Percentiles rank a stretch among this genome's conserved stretches.
These are phyloP conservation scores for Apoda limacodes DNA, from an alignment of 2,888 invertebrate species.

Conservation along the genomic window DNA sequence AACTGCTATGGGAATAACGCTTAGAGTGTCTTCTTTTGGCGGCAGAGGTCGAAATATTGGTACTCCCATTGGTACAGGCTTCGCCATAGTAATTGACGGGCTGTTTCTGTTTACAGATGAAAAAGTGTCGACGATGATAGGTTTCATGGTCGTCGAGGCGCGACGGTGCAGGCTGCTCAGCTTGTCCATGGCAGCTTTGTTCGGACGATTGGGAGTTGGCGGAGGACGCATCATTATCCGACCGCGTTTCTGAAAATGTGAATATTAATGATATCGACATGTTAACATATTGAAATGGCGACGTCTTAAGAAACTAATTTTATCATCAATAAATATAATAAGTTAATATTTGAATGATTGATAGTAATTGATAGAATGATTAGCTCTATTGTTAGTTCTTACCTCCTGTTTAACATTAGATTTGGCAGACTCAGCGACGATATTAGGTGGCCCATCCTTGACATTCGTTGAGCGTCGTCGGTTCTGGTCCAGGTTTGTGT, in stretches of 20 bases:
- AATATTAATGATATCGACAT: no score
- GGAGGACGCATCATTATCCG: constrained; percentile 57
- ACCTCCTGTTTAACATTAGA: constrained; percentile 53
- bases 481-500: constrained; percentile 81
- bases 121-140: constrained; percentile 38
- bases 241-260: constrained; percentile 64
- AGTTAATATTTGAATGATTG: no score
- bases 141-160: constrained; percentile 46
- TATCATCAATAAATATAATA: no score
- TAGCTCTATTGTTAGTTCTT: no score
- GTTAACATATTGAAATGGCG: no score
- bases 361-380: no score
- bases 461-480: constrained; percentile 75
- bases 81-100: constrained; percentile 56
- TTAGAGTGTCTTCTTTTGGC: constrained; percentile 68
- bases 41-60: constrained; percentile 86
- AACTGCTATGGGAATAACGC: constrained; percentile 55
- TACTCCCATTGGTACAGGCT: constrained; percentile 71
- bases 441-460: constrained; percentile 61
- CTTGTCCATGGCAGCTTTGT: constrained; percentile 51
- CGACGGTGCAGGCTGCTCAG: constrained; percentile 41
- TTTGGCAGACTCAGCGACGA: constrained; percentile 41
- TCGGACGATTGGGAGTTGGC: constrained; percentile 38
- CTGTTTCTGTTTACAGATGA: constrained; percentile 23
- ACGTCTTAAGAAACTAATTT: no score